Base-by-base conservation (phyloP, 2,888 invertebrate species). In the Sericinus montela region DNA sequence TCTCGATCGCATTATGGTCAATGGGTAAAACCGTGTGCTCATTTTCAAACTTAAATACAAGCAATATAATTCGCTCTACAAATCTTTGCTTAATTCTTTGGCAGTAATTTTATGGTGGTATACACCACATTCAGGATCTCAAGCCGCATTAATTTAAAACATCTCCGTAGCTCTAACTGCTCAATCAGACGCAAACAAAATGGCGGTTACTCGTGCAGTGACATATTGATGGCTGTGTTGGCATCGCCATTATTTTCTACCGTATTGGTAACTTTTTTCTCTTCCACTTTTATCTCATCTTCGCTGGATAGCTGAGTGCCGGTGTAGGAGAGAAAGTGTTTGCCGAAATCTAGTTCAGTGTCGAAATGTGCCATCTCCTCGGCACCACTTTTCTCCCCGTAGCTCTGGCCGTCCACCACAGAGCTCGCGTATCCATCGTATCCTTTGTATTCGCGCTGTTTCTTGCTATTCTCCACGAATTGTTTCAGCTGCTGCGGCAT, bases 401-500 rank as follows among this genome's bases (percentile, higher is more conserved):
- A 69, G 16, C 45, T 64, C 4, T 64, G 67, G 0, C 57, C 53
- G 14, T 72, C 69, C 0, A 57, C 52, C 0, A 48, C 55, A 8
- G 55, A 55, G 10, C 62, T 46, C 9, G 25, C 45, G 36, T 51
- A 49, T 7, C 46, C 63, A 15, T 73, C 75, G 40, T 62, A 75
- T 13, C 58, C 65, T 45, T 76, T 73, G 53, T 71, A 76, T 57
- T 87, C 87, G 14, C 89, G 83, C 52, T 87, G 87, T 53, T 79
- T 83, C 51, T 85, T 87, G 69, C 87, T 88, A 60, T 90, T 90
- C 45, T 90, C 90, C 0, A 90, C 91, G 49, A 90, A 90, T 45
- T 91, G 90, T 48, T 90, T 89, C 0, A 91, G 63, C 51, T 91
- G 91, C 32, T 90, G 89, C 1, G 91, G 91, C 91, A 91, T 91